A percentile compares a stretch with the other conserved stretches of the same genome.
Conservation (phyloP, 1,140 invertebrate genomes). For the Eueides isabella region DNA sequence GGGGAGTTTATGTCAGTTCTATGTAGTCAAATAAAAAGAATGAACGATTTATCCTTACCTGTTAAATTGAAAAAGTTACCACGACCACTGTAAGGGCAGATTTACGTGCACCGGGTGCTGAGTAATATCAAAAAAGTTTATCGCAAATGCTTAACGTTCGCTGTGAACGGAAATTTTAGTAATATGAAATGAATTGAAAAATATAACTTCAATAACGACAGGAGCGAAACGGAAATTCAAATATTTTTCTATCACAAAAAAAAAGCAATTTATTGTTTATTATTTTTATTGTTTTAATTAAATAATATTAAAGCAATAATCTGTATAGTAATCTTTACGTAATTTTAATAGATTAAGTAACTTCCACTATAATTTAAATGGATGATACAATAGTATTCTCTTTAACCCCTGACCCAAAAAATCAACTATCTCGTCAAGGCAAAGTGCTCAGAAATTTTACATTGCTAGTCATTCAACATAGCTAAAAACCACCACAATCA, state of each 20-base stretch:
- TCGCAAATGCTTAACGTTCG: constrained; percentile 61
- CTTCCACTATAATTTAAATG: no score
- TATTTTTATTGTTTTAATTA: neutral
- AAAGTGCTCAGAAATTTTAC: no score
- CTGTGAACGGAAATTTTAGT: constrained; percentile 60
- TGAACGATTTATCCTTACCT: constrained; percentile 81
- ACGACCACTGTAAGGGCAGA: constrained; percentile 75
- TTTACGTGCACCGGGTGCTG: constrained; percentile 76
- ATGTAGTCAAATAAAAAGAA: constrained; percentile 79
- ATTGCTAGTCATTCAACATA: no score
- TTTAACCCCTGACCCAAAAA: no score
- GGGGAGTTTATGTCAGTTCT: constrained; percentile 76
- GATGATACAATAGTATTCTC: no score
- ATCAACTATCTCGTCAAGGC: no score
- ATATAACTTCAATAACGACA: constrained; percentile 46
- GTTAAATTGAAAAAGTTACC: constrained; percentile 81
- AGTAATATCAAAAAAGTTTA: constrained; percentile 81
- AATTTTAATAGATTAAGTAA: no score
- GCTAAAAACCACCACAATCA: no score
- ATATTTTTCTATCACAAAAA: constrained; percentile 36
- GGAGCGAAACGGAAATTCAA: constrained; percentile 40
- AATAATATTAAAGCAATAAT: no score
- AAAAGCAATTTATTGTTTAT: constrained; percentile 30
- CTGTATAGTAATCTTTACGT: no score
- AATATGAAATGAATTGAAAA: constrained; percentile 63